Percentiles rank a stretch among this genome's conserved stretches.
Conservation (phyloP, 2,888 invertebrate species). For the Caenorhabditis angaria region DNA sequence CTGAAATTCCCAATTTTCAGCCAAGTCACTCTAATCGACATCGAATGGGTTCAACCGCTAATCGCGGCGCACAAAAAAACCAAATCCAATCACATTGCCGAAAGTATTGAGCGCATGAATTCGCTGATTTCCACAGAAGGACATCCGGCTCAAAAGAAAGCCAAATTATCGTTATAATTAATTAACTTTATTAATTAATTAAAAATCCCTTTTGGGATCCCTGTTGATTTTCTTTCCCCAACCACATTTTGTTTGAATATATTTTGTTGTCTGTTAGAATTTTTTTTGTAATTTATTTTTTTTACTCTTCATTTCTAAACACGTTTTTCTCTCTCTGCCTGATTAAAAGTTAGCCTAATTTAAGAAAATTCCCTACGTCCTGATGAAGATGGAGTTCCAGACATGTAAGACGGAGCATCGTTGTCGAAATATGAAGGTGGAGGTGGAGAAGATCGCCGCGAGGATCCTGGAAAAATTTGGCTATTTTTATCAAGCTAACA, state of each 20-base stretch:
- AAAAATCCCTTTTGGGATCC: neutral
- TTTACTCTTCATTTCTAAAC: neutral
- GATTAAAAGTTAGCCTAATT: neutral
- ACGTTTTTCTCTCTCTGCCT: neutral
- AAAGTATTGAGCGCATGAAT: neutral
- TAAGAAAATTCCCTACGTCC: neutral
- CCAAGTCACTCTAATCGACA: conserved; percentile 58
- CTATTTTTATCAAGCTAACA: neutral
- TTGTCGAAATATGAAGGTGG: conserved; percentile 10
- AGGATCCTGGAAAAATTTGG: neutral
- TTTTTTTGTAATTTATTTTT: neutral
- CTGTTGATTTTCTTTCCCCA: neutral
- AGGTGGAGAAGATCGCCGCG: neutral
- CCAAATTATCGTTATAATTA: neutral
- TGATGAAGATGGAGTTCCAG: conserved; percentile 33
- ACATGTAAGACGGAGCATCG: conserved; percentile 20
- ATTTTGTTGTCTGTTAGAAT: conserved; percentile 8
- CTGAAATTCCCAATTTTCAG: conserved; percentile 27
- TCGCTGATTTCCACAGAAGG: neutral
- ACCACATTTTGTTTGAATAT: conserved; percentile 1
- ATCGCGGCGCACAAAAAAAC: conserved; percentile 41
- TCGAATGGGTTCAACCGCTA: conserved; percentile 50
- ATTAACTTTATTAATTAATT: neutral
- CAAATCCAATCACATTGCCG: conserved; percentile 23
- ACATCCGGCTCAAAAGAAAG: neutral